Evolutionary conservation across 2,113 vertebrate genomes (phyloP), one percentile per base, ranked within the genome.

Genomic region (Rallus limicola): DNA sequence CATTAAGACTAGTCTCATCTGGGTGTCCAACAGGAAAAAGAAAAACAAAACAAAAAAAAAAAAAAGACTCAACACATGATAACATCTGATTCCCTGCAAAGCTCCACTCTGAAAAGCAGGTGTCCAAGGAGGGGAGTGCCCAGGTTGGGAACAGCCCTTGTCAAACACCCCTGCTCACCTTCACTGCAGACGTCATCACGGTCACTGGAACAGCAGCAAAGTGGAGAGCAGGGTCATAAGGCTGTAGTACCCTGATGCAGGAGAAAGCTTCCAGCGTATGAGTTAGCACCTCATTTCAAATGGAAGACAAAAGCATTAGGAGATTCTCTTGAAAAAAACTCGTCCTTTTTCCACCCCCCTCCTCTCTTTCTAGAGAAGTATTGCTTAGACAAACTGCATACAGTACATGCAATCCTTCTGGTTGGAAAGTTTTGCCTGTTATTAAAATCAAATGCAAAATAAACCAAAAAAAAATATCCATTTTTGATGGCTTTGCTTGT

Each of bases 401-500:
- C 33, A 53, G 15, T 50, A 53, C 3, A 2, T 53, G 55, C 88
- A 94, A 58, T 58, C 38, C 24, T 83, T 40, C 72, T 55, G n/a
- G 56, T 83, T 67, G 16, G 58, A 95, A 95, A 91, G 21, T 24
- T 59, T 36, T n/a, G 28, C 88, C 65, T 83, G 44, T 77, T 91
- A 88, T 64, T 93, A 86, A 91, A 94, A 92, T 81, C 50, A 93
- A 95, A 91, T 44, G 10, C 31, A 76, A 92, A 84, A 46, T 53
- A 91, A 94, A 69, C 26, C 88, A 92, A 48, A 90, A 92, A 48
- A 29, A 67, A 70, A 50, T 76, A 36, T 70, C 24, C 25, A 56
- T 52, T 95, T 95, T 91, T 85, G 6, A 89, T 95, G 55, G 26
- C 31, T 90, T 86, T 86, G n/a, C 44, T 93, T 90, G 31, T 86